These are phyloP conservation scores for Plotosus lineatus DNA, from an alignment of 2,113 vertebrate genomes.

Conservation along the genomic window DNA sequence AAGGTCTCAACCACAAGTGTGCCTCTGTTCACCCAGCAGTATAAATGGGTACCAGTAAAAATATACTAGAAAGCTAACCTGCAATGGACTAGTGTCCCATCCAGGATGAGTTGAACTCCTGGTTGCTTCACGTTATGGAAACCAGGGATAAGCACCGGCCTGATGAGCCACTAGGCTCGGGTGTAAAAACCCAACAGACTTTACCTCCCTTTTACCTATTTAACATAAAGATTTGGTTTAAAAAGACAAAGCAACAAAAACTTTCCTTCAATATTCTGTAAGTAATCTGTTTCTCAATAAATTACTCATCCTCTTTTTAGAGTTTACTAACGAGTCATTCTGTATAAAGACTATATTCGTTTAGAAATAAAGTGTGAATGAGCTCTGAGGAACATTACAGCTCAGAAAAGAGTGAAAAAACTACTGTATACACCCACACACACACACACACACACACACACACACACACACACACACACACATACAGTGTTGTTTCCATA, in stretches of 20 bases:
- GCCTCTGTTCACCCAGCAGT: too few relatives aligned
- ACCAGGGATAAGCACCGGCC: too few relatives aligned
- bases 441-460: background rate
- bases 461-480: background rate
- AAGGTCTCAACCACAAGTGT: too few relatives aligned
- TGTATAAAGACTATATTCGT: background rate
- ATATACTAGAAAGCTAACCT: too few relatives aligned
- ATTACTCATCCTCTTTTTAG: background rate
- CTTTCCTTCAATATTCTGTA: background rate
- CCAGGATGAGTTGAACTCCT: too few relatives aligned
- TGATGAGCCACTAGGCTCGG: too few relatives aligned
- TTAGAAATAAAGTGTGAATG: background rate
- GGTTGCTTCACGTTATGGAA: too few relatives aligned
- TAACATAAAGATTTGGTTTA: too few relatives aligned
- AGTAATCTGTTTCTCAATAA: background rate
- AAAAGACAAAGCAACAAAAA: background rate
- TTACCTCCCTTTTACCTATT: too few relatives aligned
- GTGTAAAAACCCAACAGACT: too few relatives aligned
- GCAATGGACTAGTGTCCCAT: too few relatives aligned
- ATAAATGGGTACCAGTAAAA: too few relatives aligned
- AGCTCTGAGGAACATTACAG: background rate
- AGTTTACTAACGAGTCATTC: background rate
- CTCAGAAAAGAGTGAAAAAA: background rate
- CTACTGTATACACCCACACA: background rate
- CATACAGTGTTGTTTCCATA: background rate